phyloP scores from a whole-genome alignment of 2,797 vertebrate species.

The Poecilia gillii region DNA sequence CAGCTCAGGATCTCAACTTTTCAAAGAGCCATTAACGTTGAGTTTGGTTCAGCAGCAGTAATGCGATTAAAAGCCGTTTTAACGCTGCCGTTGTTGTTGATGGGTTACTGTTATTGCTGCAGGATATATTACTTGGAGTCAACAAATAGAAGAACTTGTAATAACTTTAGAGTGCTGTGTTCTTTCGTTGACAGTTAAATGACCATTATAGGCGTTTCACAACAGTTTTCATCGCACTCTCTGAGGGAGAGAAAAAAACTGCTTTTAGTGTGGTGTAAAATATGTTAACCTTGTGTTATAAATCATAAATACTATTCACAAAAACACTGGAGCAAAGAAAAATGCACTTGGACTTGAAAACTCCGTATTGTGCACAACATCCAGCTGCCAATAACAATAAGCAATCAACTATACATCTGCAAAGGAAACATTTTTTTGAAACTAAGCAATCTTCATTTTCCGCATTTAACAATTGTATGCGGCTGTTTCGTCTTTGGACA shows the following conservation, averaged over 20 bases:
- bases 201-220: background rate
- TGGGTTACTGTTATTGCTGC: slow-evolving; percentile 54
- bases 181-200: background rate
- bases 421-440: background rate
- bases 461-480: background rate
- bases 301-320: background rate
- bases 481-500: background rate
- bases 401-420: background rate
- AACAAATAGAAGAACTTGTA: slow-evolving; percentile 21
- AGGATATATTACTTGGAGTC: slow-evolving; percentile 31
- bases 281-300: background rate
- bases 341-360: background rate
- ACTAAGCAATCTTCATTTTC: background rate
- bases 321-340: background rate
- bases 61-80: slow-evolving; percentile 54
- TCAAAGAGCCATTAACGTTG: slow-evolving; percentile 28
- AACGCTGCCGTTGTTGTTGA: slow-evolving; percentile 51
- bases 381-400: background rate
- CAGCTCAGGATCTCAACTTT: slow-evolving; percentile 32
- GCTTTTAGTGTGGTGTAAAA: background rate
- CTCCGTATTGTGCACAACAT: background rate
- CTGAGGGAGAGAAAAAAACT: background rate
- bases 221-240: background rate
- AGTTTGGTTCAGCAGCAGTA: slow-evolving; percentile 51
- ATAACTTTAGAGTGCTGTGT: background rate